Evolutionary conservation across 2,888 invertebrate species (phyloP).

Genomic region (Cordilura impudica): DNA sequence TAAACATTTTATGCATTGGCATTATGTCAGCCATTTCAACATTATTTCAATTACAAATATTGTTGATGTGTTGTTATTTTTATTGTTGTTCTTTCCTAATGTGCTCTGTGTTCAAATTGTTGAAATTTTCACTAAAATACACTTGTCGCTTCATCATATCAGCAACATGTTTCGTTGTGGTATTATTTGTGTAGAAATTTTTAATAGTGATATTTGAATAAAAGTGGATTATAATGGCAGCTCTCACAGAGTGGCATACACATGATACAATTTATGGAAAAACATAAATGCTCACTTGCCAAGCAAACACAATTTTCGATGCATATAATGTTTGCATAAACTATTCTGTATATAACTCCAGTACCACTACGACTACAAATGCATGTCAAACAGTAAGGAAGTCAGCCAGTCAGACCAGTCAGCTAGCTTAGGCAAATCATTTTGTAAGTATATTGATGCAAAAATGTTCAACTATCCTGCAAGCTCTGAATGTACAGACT

Average conservation of each 20-base stretch:
- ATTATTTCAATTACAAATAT: slow-evolving; percentile 33
- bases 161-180: slow-evolving; percentile 41
- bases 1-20: slow-evolving; percentile 20
- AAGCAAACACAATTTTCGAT: slow-evolving; percentile 46
- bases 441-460: slow-evolving; percentile 49
- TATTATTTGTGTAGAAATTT: slow-evolving; percentile 62
- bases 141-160: slow-evolving; percentile 51
- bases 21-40: slow-evolving; percentile 13
- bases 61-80: slow-evolving; percentile 43
- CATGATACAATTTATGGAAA: slow-evolving; percentile 1
- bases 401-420: not conserved
- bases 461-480: slow-evolving; percentile 11
- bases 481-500: no score
- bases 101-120: not conserved
- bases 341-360: not conserved
- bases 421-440: not conserved
- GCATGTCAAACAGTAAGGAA: not conserved
- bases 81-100: slow-evolving; percentile 47
- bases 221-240: slow-evolving; percentile 71
- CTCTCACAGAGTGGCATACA: not conserved
- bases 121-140: slow-evolving; percentile 45
- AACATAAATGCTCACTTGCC: slow-evolving; percentile 52
- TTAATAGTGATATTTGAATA: slow-evolving; percentile 71
- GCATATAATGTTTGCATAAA: slow-evolving; percentile 5
- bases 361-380: not conserved